A percentile compares a stretch with the other conserved stretches of the same genome.
Conservation (phyloP, 1,140 invertebrate genomes). For the Goniozus legneri region DNA sequence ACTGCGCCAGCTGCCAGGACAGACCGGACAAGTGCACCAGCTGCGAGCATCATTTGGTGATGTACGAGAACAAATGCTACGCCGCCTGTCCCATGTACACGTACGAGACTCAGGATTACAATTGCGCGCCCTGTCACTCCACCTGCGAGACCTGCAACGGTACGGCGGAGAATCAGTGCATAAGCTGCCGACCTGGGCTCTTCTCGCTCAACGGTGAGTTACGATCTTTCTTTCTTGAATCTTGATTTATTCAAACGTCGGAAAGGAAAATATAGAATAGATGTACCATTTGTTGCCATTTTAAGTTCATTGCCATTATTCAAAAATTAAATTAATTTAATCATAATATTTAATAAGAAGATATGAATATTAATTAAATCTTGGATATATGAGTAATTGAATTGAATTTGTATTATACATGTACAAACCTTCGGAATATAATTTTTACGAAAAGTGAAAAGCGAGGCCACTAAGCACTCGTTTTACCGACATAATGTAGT, state of each 20-base stretch:
- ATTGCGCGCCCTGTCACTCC: constrained; percentile 72
- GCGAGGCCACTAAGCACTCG: no score
- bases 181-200: constrained; percentile 68
- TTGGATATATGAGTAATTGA: no score
- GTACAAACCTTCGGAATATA: no score
- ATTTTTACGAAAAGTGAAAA: no score
- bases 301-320: no score
- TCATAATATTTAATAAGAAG: no score
- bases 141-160: constrained; percentile 81
- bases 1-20: constrained; percentile 78
- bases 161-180: constrained; percentile 71
- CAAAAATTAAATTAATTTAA: no score
- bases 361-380: no score
- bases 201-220: constrained; percentile 66
- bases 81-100: constrained; percentile 76
- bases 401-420: no score
- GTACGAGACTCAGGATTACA: constrained; percentile 79
- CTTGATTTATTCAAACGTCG: not conserved
- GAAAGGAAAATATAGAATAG: no score
- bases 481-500: no score
- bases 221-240: not conserved
- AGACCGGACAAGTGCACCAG: constrained; percentile 76
- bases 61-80: constrained; percentile 76
- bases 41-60: constrained; percentile 77
- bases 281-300: no score